Evolutionary conservation across 2,797 vertebrate genomes (phyloP).

Genomic region (Squalus acanthias): DNA sequence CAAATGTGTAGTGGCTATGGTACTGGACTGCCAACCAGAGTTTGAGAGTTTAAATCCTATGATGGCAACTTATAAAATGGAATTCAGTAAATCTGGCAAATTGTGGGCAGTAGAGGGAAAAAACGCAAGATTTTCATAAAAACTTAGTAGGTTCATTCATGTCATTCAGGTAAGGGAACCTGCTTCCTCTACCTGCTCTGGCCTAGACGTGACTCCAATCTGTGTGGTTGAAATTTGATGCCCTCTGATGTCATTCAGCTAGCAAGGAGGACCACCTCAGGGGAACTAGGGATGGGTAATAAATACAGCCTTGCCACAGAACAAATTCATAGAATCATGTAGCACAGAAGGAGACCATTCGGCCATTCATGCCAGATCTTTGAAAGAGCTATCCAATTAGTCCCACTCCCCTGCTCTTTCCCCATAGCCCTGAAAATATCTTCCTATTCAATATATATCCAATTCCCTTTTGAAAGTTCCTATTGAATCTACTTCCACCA

Average conservation of each 20-base stretch:
- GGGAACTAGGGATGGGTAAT: neutral
- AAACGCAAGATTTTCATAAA: neutral
- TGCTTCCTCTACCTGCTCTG: neutral
- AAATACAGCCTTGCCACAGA: neutral
- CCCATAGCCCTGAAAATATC: neutral
- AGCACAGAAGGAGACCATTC: neutral
- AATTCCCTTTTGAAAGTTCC: neutral
- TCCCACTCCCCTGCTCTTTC: neutral
- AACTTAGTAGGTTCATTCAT: neutral
- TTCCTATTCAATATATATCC: neutral
- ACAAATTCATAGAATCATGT: neutral
- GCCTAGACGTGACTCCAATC: neutral
- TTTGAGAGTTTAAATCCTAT: too few relatives aligned
- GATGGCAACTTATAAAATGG: neutral
- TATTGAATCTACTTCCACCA: neutral
- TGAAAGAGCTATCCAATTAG: neutral
- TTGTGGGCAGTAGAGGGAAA: neutral
- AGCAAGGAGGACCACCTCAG: neutral
- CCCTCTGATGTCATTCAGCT: neutral
- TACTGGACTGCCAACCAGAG: too few relatives aligned
- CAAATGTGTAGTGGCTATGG: too few relatives aligned
- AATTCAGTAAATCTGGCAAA: neutral
- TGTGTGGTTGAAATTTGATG: neutral
- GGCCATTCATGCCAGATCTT: neutral
- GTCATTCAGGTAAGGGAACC: neutral